These are phyloP conservation scores for Zosterops borbonicus DNA, from an alignment of 2,113 vertebrate species.

Conservation along the genomic window DNA sequence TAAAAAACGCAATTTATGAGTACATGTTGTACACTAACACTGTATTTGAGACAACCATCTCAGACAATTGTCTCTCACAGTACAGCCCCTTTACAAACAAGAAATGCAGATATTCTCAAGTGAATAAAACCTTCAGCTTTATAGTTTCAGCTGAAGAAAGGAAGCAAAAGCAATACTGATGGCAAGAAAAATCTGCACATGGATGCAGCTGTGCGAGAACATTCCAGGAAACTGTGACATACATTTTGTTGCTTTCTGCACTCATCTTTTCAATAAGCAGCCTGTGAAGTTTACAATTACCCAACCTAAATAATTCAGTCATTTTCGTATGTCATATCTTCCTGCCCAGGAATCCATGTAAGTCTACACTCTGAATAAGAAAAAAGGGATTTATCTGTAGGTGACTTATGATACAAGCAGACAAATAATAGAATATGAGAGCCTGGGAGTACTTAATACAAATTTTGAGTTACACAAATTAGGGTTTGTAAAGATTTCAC, in stretches of 20 bases:
- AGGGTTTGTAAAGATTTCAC: not conserved
- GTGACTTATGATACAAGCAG: not conserved
- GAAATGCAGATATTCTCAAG: not conserved
- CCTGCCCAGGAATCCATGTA: not conserved
- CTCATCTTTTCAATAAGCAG: not conserved
- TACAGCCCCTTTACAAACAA: not conserved
- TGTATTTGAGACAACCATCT: not conserved
- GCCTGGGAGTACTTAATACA: not conserved
- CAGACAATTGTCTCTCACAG: not conserved
- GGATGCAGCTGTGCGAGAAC: not conserved
- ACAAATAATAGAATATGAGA: not conserved
- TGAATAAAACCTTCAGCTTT: not conserved
- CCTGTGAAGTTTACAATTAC: not conserved
- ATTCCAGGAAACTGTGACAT: not conserved
- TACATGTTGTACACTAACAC: rapidly evolving
- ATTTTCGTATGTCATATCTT: not conserved
- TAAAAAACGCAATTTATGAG: not conserved
- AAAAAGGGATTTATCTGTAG: not conserved
- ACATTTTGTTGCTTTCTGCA: not conserved
- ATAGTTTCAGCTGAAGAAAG: not conserved
- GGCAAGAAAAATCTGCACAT: not conserved
- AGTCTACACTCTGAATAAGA: not conserved
- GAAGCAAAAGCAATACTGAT: not conserved
- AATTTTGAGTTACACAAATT: not conserved
- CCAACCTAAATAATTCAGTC: not conserved